Base-by-base conservation (phyloP, 2,888 invertebrate species). In the Macrosoma leucophasiata region DNA sequence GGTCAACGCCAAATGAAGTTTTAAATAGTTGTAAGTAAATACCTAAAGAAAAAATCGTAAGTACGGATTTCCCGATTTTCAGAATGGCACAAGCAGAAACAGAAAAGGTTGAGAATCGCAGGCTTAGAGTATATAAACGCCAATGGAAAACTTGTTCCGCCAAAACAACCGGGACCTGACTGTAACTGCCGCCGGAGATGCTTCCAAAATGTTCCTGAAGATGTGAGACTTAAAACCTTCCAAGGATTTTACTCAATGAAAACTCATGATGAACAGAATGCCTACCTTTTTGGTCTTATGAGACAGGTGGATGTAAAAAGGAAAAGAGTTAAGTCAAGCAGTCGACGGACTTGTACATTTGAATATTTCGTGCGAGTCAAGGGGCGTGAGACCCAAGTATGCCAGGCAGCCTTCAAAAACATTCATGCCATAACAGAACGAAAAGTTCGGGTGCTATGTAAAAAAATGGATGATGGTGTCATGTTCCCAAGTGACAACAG, bases 31-130 rank as follows among this genome's bases (percentile, higher is more conserved):
- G 13, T 11, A 21, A 33, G 26, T 26, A 33, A 33, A 11, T 6
- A 19, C 24, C 12, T 27, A 19, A 14, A 26, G 26, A 27, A 27
- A 33, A 20, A 21, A 33, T 33, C 26, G 26, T 22, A 33, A 21
- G 26, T 12, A 27, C 27, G 21, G 26, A 33, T 20, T n/a, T n/a
- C n/a, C n/a, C n/a, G n/a, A n/a, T n/a, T 75, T 78, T 46, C 65
- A 84, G 86, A 86, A 82, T 87, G 86, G 86, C 86, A 86, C 71
- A 85, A 86, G 63, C 86, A 86, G 62, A 86, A 86, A 58, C 85
- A 86, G 52, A 87, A 86, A 56, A 72, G 86, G 6, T 56, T 86
- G 31, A 71, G 86, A 48, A 84, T 86, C 47, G 86, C 86, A 26
- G 86, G 87, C 12, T 57, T 85, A 48, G 79, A 85, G 49, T 86